Percentiles rank a stretch among this genome's conserved stretches.
Evolutionary conservation across 2,888 invertebrate species (phyloP).

Genomic region (Meta bourneti): DNA sequence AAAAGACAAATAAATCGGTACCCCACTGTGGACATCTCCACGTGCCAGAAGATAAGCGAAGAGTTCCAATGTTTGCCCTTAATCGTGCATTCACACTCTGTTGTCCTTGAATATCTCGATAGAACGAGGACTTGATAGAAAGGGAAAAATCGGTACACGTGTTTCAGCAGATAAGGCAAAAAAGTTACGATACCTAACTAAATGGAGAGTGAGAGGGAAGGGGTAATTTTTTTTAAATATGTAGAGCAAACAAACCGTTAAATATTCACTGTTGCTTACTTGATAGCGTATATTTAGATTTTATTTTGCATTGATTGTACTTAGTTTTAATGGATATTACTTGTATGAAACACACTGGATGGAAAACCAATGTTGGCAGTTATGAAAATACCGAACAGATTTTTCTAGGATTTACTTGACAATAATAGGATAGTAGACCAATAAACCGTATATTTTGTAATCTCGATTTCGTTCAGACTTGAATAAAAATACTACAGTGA

Average conservation of each 20-base stretch:
- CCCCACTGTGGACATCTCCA: slow-evolving; percentile 22
- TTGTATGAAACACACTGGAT: no score
- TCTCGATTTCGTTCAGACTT: no score
- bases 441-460: no score
- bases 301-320: not conserved
- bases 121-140: slow-evolving; percentile 56
- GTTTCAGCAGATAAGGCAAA: slow-evolving; percentile 23
- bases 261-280: not conserved
- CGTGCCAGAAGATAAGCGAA: slow-evolving; percentile 48
- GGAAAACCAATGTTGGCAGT: no score
- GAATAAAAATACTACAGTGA: no score
- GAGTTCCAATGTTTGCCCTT: slow-evolving; percentile 50
- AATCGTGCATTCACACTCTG: slow-evolving; percentile 69
- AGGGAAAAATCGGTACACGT: slow-evolving; percentile 66
- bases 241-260: not conserved
- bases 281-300: not conserved
- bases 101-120: slow-evolving; percentile 69
- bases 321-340: no score
- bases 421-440: no score
- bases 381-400: no score
- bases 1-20: not conserved
- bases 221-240: not conserved
- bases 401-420: no score
- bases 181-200: slow-evolving; percentile 2
- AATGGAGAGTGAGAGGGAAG: slow-evolving; percentile 21